These are phyloP conservation scores for Onychomys leucogaster DNA, from an alignment of 2,797 vertebrate genomes.

Conservation along the genomic window DNA sequence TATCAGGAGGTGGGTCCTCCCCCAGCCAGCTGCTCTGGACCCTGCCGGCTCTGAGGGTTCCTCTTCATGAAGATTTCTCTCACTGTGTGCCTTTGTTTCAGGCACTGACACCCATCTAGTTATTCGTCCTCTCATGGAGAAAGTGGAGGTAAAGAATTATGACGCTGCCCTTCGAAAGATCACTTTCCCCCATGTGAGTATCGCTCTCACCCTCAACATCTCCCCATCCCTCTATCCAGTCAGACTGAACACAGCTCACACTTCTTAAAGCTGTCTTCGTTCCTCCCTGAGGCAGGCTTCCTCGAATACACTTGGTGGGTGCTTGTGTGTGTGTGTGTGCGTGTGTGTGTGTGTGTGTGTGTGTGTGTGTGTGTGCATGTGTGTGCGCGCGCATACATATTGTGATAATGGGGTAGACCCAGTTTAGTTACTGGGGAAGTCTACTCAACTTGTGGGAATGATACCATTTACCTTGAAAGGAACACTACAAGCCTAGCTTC, in stretches of 20 bases:
- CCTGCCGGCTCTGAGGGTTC: not conserved
- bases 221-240: accelerated
- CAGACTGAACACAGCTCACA: not conserved
- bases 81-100: slow-evolving; percentile 74
- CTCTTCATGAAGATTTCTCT: accelerated
- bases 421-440: not conserved
- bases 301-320: not conserved
- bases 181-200: slow-evolving; percentile 94
- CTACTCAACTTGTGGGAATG: not conserved
- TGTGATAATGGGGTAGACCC: not conserved
- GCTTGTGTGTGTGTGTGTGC: too few species aligned
- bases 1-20: slow-evolving; percentile 93
- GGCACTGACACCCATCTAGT: slow-evolving; percentile 95
- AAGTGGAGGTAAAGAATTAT: slow-evolving; percentile 90
- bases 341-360: too few species aligned
- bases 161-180: slow-evolving; percentile 91
- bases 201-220: accelerated
- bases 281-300: slow-evolving; percentile 29
- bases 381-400: not conserved
- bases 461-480: not conserved
- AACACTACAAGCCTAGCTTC: not conserved
- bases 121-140: slow-evolving; percentile 95
- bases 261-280: not conserved
- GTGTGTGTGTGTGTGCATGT: too few species aligned
- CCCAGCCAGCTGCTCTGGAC: not conserved